Percentiles rank a stretch among this genome's conserved stretches.
Conservation (phyloP, 2,888 invertebrate genomes). For the Morpho achilles region DNA sequence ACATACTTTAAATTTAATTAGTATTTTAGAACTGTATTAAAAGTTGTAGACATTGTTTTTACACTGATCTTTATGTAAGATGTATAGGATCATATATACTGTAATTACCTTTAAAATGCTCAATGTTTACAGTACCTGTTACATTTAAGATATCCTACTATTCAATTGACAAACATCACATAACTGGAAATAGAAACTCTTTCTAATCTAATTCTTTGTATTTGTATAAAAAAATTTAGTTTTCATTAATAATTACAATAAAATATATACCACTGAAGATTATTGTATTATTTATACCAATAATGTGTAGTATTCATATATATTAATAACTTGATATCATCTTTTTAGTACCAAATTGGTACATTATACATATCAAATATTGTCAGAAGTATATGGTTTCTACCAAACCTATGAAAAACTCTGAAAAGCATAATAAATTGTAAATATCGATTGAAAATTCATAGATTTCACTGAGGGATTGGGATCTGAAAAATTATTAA, state of each 20-base stretch:
- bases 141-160: conserved; percentile 12
- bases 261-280: background rate
- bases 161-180: background rate
- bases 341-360: too few relatives aligned
- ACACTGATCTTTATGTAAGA: background rate
- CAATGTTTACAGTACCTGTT: conserved; percentile 22
- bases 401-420: background rate
- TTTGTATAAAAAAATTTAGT: background rate
- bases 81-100: conserved; percentile 2
- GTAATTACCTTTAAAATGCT: conserved; percentile 10
- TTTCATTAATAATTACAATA: conserved; percentile 4
- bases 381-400: too few relatives aligned
- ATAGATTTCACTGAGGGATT: too few relatives aligned
- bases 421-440: background rate
- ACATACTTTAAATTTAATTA: too few relatives aligned
- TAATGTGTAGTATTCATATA: too few relatives aligned
- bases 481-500: too few relatives aligned
- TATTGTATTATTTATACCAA: too few relatives aligned
- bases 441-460: too few relatives aligned
- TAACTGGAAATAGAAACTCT: conserved; percentile 2
- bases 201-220: conserved; percentile 5
- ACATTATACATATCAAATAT: too few relatives aligned
- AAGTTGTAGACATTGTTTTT: background rate
- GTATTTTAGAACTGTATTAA: too few relatives aligned
- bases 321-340: too few relatives aligned